phyloP scores from a whole-genome alignment of 2,797 vertebrate species.

The Melanotaenia maccullochi region DNA sequence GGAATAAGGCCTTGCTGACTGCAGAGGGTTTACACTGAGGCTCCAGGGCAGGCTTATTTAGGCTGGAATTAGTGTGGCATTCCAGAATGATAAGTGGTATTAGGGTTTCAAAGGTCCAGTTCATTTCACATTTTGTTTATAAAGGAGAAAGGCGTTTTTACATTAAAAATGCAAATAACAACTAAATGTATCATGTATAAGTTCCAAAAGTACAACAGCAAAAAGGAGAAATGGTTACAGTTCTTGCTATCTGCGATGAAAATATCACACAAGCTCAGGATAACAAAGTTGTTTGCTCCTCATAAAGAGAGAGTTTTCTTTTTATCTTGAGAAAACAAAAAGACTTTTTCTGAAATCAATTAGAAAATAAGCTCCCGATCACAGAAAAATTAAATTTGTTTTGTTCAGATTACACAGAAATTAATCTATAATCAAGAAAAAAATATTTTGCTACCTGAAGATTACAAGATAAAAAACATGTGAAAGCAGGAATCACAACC shows the following conservation, averaged over 20 bases:
- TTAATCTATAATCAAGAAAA: not conserved
- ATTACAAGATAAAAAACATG: not conserved
- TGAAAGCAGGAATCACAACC: not conserved
- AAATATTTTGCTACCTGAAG: not conserved
- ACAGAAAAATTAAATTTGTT: not conserved
- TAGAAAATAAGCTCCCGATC: constrained; percentile 3
- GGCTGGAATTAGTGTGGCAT: constrained; percentile 65
- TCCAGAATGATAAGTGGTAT: constrained; percentile 70
- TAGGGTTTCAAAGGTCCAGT: constrained; percentile 50
- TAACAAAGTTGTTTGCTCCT: not conserved
- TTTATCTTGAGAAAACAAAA: constrained; percentile 24
- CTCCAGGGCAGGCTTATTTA: constrained; percentile 68
- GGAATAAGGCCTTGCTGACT: constrained; percentile 60
- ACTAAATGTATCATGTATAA: not conserved
- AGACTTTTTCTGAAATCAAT: constrained; percentile 1
- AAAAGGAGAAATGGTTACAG: not conserved
- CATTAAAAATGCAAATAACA: constrained; percentile 4
- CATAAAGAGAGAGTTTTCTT: not conserved
- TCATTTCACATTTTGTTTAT: constrained; percentile 41
- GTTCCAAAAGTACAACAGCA: not conserved
- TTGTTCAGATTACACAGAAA: constrained; percentile 11
- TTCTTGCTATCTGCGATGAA: not conserved
- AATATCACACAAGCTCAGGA: constrained; percentile 4
- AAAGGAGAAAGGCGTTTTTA: constrained; percentile 20
- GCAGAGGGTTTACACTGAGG: constrained; percentile 57